phyloP scores from a whole-genome alignment of 2,797 vertebrate genomes.

The Tapera naevia region DNA sequence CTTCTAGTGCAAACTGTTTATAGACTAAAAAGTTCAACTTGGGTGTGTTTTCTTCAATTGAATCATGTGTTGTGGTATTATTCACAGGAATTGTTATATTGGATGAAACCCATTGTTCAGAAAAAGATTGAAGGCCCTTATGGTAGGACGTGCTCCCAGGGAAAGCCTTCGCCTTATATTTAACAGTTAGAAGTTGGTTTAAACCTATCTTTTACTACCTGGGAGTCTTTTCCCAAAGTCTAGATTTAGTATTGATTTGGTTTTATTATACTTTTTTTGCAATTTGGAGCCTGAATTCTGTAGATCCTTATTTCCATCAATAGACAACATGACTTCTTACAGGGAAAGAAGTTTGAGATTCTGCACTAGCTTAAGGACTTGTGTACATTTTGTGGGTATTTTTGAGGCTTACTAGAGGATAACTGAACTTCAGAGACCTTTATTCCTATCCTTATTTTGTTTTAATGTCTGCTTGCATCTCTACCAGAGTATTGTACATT shows the following conservation, averaged over 20 bases:
- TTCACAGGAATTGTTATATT: not conserved
- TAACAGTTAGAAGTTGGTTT: not conserved
- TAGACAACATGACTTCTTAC: not conserved
- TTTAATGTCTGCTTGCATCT: not conserved
- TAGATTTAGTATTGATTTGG: not conserved
- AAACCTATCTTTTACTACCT: not conserved
- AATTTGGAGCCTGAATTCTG: not conserved
- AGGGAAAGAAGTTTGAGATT: not conserved
- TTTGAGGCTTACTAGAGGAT: not conserved
- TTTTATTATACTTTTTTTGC: not conserved
- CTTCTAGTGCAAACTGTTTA: not conserved
- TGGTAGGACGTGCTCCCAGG: not conserved
- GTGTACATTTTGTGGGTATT: not conserved
- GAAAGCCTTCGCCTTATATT: not conserved
- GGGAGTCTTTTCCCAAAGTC: not conserved
- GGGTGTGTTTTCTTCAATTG: not conserved
- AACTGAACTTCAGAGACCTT: not conserved
- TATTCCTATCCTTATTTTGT: not conserved
- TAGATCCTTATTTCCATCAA: not conserved
- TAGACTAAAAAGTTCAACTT: not conserved
- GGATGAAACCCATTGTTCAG: not conserved
- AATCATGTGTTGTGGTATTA: fast-evolving
- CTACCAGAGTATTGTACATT: not conserved
- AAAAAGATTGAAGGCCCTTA: not conserved
- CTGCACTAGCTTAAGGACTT: not conserved